These are phyloP conservation scores for Remorina albescens DNA, from an alignment of 2,797 vertebrate genomes.

Conservation along the genomic window DNA sequence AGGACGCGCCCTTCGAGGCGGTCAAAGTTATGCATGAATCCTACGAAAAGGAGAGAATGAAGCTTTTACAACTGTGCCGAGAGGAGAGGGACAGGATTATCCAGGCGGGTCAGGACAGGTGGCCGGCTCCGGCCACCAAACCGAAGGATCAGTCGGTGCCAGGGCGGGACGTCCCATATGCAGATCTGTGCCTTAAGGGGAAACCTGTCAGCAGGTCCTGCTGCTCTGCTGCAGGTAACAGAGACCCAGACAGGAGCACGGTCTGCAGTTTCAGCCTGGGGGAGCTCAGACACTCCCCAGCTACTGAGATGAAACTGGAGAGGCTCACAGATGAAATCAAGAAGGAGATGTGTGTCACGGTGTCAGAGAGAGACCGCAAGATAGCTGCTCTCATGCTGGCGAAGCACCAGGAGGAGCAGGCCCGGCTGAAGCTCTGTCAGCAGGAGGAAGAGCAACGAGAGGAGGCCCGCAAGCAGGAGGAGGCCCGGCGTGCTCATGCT, in stretches of 20 bases:
- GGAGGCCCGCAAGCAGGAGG: conserved; percentile 76
- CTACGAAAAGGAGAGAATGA: conserved; percentile 77
- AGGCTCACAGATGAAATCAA: conserved; percentile 74
- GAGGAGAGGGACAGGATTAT: conserved; percentile 77
- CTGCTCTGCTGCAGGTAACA: conserved; percentile 32
- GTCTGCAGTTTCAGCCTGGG: conserved; percentile 76
- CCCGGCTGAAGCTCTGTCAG: conserved; percentile 65
- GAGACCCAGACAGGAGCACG: conserved; percentile 51
- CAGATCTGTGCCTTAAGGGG: conserved; percentile 56
- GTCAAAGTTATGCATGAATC: conserved; percentile 78
- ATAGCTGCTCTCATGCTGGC: conserved; percentile 88
- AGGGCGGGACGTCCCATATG: conserved; percentile 44
- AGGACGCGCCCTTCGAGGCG: conserved; percentile 52
- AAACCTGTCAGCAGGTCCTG: conserved; percentile 49
- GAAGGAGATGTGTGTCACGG: conserved; percentile 71
- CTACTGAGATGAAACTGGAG: conserved; percentile 71
- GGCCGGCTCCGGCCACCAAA: conserved; percentile 36
- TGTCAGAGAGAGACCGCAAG: conserved; percentile 86
- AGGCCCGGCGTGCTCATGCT: conserved; percentile 49
- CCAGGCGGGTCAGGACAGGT: conserved; percentile 39
- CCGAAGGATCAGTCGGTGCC: conserved; percentile 21
- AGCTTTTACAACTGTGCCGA: conserved; percentile 69
- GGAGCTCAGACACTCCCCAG: conserved; percentile 71
- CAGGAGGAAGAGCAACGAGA: conserved; percentile 79
- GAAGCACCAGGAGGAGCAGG: conserved; percentile 83